Percentiles rank a stretch among this genome's conserved stretches.
Evolutionary conservation across 2,113 vertebrate species (phyloP).

Genomic region (Alces alces): DNA sequence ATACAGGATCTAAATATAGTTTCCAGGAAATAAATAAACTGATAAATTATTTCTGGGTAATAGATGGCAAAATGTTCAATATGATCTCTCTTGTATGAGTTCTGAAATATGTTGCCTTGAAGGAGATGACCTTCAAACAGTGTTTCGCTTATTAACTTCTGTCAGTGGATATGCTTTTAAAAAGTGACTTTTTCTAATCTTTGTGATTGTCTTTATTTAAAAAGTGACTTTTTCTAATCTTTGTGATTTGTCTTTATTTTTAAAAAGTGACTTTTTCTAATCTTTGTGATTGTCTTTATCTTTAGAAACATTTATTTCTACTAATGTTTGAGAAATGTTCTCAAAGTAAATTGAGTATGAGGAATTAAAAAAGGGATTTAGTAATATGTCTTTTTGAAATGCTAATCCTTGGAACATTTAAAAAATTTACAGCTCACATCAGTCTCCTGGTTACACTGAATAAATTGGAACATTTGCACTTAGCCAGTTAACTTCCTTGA

Average conservation of each 20-base stretch:
- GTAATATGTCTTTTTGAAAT: constrained; percentile 47
- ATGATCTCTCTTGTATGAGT: neutral
- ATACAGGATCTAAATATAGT: neutral
- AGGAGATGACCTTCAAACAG: neutral
- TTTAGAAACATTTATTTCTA: constrained; percentile 32
- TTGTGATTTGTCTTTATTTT: constrained; percentile 31
- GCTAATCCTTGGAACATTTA: constrained; percentile 29
- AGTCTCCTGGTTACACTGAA: constrained; percentile 50
- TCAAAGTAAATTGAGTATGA: constrained; percentile 20
- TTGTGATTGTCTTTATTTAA: constrained; percentile 18
- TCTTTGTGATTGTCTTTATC: constrained; percentile 33
- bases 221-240: constrained; percentile 39
- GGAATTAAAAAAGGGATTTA: constrained; percentile 24
- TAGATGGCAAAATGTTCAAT: constrained; percentile 24
- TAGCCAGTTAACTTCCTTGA: constrained; percentile 48
- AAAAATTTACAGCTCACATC: constrained; percentile 31
- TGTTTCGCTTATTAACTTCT: constrained; percentile 40
- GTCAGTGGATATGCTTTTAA: neutral
- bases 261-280: constrained; percentile 36
- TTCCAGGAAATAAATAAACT: constrained; percentile 40
- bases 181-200: constrained; percentile 44
- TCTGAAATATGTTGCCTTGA: constrained; percentile 11
- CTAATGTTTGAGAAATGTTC: constrained; percentile 40
- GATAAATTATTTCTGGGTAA: constrained; percentile 47
- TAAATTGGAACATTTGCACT: constrained; percentile 58